Evolutionary conservation across 1,140 invertebrate species (phyloP), one percentile per base, ranked within the genome.

Genomic region (Formica exsecta): DNA sequence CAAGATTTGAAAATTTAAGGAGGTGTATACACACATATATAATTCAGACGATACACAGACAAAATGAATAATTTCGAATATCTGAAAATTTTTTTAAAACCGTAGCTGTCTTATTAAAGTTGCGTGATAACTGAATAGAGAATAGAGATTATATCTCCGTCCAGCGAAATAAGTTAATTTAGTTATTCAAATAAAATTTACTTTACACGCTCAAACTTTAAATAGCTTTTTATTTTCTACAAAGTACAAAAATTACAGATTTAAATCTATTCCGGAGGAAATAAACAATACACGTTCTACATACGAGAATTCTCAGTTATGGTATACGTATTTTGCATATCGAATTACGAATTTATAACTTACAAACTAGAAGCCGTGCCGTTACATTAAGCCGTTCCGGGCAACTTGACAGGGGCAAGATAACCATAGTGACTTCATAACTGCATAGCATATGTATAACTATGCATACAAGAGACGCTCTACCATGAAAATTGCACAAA

Each of bases 341-440:
- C 36, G 48, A 48, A 80, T 80, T 80, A 80, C 48, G 65, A 80
- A 80, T 71, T 80, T 48, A 70, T 80, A 80, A 80, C 65, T 80
- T 80, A 80, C 65, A 70, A 80, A 80, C 77, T 80, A 70, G 65
- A 71, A 80, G 65, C 64, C 32, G n/a, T 22, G 36, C 48, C 48
- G 36, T 71, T 80, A 80, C 65, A 80, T 80, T 80, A 80, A 80
- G 77, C 77, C 77, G 62, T 80, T 80, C 48, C 65, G 65, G 22
- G 48, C 77, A 71, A 70, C 32, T 80, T 80, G 77, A 80, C 77
- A 70, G 36, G 65, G 22, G 59, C 77, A 80, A 80, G 65, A 41
- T 70, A 80, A 54, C 38, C 64, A 29, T 54, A 65, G 62, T 70
- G 51, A 66, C 77, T 80, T 80, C 77, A 71, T 80, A 80, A 80